Evolutionary conservation across 2,113 vertebrate genomes (phyloP), one percentile per base, ranked within the genome.

Genomic region (Cebus imitator): DNA sequence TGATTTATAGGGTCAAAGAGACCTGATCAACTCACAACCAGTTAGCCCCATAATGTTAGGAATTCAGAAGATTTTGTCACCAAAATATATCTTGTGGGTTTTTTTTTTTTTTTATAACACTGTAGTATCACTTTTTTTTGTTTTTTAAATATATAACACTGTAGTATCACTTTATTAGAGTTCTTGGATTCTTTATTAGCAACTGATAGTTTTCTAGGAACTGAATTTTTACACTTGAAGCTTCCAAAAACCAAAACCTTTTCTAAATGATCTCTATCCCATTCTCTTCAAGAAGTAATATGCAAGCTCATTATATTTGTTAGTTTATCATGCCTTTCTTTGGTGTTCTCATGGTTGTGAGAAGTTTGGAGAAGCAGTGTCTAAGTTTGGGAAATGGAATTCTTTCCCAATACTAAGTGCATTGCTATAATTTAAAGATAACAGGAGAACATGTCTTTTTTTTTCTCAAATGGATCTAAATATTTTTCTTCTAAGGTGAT

Each of bases 131-230:
- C 21, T 21, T 57, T 57, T 6, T 21, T 57, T 55, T 57, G 1
- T 57, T 57, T 95, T 97, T 96, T 91, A 48, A 48, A 48, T 48
- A 12, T 92, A 40, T 89, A 91, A 23, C 80, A 37, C 23, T 25
- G 48, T 85, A 16, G 57, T 64, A 66, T 87, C 32, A 13, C 25
- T 94, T 94, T 57, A 8, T 76, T 0, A 91, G 85, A 87, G 96
- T 75, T 90, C 48, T 98, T 52, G 32, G 81, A 93, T 68, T 95
- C 95, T 96, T 96, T 88, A 57, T 58, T 90, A 92, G 55, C 52
- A 94, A 86, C 81, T 85, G 93, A 68, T 64, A 95, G 3, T 95
- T 96, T 91, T 87, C 52, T 90, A 70, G 0, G 18, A 96, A 81
- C 70, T 66, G 48, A 90, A 96, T 57, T 95, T 98, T 97, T 97